A percentile compares a stretch with the other conserved stretches of the same genome.
Conservation (phyloP, 2,888 invertebrate genomes). For the Physocephala rufipes region DNA sequence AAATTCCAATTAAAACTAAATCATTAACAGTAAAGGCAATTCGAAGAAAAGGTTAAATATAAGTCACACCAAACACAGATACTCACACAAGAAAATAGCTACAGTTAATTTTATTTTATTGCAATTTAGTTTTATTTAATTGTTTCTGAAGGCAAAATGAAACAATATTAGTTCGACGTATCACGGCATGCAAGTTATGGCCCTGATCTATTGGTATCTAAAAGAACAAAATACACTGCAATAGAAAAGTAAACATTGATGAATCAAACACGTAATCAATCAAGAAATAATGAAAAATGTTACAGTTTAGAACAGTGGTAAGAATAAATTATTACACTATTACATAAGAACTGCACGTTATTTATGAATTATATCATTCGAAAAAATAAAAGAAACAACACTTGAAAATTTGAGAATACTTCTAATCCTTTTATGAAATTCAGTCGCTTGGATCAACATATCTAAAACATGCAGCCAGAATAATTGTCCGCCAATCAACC, state of each 20-base stretch:
- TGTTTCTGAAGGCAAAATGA: neutral
- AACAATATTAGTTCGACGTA: no score
- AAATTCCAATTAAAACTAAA: neutral
- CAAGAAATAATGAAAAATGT: neutral
- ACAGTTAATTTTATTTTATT: neutral
- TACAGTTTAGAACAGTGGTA: constrained; percentile 8
- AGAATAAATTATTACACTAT: constrained; percentile 14
- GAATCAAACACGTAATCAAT: no score
- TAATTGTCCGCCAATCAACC: no score
- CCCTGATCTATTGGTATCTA: neutral
- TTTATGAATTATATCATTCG: constrained; percentile 9
- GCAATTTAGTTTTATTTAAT: neutral
- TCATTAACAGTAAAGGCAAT: neutral
- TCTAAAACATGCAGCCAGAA: no score
- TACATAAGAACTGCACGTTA: constrained; percentile 12
- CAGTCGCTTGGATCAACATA: neutral
- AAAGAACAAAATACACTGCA: neutral
- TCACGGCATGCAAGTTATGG: no score
- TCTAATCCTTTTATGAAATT: constrained; percentile 1
- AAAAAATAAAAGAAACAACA: constrained; percentile 24
- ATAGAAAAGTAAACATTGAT: neutral
- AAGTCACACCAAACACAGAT: neutral
- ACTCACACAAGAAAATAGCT: neutral
- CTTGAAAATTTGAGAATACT: neutral
- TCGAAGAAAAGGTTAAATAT: neutral